Evolutionary conservation across 2,888 invertebrate species (phyloP), one percentile per base, ranked within the genome.

Genomic region (Cataglyphis rosenhaueri): DNA sequence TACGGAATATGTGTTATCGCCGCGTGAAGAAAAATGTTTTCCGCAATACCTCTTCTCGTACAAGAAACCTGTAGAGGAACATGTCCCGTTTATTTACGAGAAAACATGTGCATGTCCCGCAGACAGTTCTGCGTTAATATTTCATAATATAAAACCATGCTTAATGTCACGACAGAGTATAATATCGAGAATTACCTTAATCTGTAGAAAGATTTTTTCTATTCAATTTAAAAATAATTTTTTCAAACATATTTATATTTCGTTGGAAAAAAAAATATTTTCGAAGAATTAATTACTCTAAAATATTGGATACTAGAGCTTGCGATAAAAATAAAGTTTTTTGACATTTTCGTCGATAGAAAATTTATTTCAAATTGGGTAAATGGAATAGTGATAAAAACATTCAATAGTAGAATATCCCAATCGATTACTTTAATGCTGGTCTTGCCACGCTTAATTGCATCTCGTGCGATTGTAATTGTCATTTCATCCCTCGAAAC

Each of bases 1-100:
- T n/a, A 29, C 15, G 12, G 10, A 32, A 75, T 74, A 64, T 64
- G 38, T 55, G 29, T 66, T 76, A 35, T 61, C 52, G 25, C 29
- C 32, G 32, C 12, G 76, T 41, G 29, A 44, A 73, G 82, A 79
- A 86, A 48, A 74, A 74, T 75, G 35, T 75, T 48, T 65, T 75
- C 62, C 15, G 29, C 25, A 59, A 61, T 71, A 44, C 57, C 6
- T 21, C 12, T 21, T 8, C 32, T 10, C 32, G 18, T 4, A 9
- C 35, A 12, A 15, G 70, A 70, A 62, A 62, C 10, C 32, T 12
- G 4, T 21, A 65, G 57, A 64, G 9, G 3, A 21, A 38, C 57
- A 2, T 15, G n/a, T 32, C 64, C 6, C 41, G 32, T 74, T 55
- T 74, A 64, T 74, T 64, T 41, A 44, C 15, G 32, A 74, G 32